Evolutionary conservation across 2,888 invertebrate genomes (phyloP), one percentile per base, ranked within the genome.

Genomic region (Tachystola acroxantha): DNA sequence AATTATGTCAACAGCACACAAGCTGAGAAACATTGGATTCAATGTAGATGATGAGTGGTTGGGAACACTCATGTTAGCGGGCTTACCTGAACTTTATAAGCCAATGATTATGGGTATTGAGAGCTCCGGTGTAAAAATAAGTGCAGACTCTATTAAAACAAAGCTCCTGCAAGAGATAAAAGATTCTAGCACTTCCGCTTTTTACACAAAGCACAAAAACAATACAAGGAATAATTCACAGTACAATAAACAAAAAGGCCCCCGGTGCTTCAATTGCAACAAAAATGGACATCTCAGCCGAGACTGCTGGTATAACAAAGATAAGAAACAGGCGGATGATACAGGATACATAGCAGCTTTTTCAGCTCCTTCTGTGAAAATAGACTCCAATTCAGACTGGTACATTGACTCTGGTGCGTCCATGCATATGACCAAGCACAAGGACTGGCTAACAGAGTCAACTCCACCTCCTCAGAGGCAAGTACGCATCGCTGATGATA

Each of bases 391-490:
- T 19, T 9, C n/a, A n/a, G n/a, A 25, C 1, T 48, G 43, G 43
- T 49, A 42, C 26, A 34, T 57, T 0, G 51, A 54, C 30, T 54
- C 54, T 0, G 53, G 49, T 0, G 51, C 53, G 0, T 34, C 51
- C 5, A 40, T 41, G 43, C 53, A 56, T 12, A 52, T 53, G 48
- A 32, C 46, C 0, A 41, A 25, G n/a, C 20, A 30, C 2, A 24
- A 22, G 2, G 44, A 48, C 11, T 50, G 43, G 46, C 33, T 54
- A 36, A n/a, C n/a, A n/a, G n/a, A 34, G 1, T 26, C 13, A 4
- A 0, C 39, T 28, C 36, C 49, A 37, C 37, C 40, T n/a, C n/a
- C n/a, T n/a, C n/a, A n/a, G n/a, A n/a, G n/a, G n/a, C n/a, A n/a
- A n/a, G n/a, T 20, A 39, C 48, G 0, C 26, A 42, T 50, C 10